These are phyloP conservation scores for Orycteropus afer DNA, from an alignment of 2,113 vertebrate species.

Conservation along the genomic window DNA sequence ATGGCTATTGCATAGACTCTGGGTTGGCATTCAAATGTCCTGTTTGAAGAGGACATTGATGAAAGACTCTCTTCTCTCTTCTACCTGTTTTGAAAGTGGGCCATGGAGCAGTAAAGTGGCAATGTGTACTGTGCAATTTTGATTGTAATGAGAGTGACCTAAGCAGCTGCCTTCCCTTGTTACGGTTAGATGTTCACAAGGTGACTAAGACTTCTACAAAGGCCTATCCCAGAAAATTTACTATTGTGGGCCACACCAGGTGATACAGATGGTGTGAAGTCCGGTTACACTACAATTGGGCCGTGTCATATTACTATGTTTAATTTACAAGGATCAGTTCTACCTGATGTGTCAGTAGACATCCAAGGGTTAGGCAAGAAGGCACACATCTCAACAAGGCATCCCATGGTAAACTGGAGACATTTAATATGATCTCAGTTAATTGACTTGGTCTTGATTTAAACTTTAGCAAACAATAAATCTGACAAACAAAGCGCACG, in stretches of 20 bases:
- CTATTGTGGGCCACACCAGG: neutral
- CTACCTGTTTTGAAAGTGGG: neutral
- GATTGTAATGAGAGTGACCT: neutral
- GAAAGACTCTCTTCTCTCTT: neutral
- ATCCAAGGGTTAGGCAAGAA: neutral
- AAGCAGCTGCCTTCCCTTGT: neutral
- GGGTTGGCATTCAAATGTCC: neutral
- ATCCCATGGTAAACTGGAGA: neutral
- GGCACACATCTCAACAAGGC: neutral
- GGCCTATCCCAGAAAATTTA: neutral
- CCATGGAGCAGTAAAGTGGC: neutral
- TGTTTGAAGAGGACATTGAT: neutral
- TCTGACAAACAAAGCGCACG: neutral
- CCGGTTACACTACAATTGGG: neutral
- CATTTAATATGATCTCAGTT: neutral
- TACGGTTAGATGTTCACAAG: neutral
- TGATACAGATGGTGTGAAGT: neutral
- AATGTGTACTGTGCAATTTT: neutral
- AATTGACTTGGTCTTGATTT: neutral
- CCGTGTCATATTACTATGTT: neutral
- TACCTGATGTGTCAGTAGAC: neutral
- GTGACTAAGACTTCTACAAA: neutral
- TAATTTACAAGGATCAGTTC: slow-evolving; percentile 23
- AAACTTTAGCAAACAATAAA: neutral
- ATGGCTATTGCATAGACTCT: neutral